Percentiles rank a stretch among this genome's conserved stretches.
Evolutionary conservation across 2,113 vertebrate genomes (phyloP).

Genomic region (Glareola pratincola): DNA sequence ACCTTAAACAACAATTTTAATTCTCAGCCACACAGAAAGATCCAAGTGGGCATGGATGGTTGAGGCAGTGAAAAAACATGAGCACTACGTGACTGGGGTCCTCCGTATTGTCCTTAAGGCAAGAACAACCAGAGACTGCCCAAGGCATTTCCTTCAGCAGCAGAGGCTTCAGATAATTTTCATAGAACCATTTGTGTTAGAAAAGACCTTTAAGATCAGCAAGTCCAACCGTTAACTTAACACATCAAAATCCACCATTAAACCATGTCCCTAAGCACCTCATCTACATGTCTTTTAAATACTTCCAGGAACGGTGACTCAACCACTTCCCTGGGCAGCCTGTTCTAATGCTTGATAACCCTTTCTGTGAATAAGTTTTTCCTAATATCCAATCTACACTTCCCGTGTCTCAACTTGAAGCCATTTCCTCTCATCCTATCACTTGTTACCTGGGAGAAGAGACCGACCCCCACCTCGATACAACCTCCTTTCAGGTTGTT

Average conservation of each 20-base stretch:
- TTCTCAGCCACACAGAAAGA: not conserved
- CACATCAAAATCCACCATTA: too few relatives aligned
- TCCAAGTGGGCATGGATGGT: not conserved
- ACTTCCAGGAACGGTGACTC: too few relatives aligned
- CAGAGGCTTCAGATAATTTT: not conserved
- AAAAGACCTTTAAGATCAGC: not conserved
- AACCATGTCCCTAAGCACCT: not conserved
- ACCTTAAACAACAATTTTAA: not conserved
- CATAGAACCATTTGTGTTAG: not conserved
- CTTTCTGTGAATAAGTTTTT: not conserved
- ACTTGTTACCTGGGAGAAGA: not conserved
- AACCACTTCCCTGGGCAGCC: not conserved
- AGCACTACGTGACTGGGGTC: too few relatives aligned
- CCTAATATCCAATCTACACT: not conserved
- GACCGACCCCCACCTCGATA: accelerated
- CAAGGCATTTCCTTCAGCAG: not conserved
- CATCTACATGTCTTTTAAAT: not conserved
- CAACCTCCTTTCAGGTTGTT: not conserved
- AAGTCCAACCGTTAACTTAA: not conserved
- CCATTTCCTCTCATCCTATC: not conserved
- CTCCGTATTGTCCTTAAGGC: not conserved
- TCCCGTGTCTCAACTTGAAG: not conserved
- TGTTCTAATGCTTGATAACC: not conserved
- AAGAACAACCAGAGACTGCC: not conserved
- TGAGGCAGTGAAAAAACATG: accelerated